Percentiles rank a stretch among this genome's conserved stretches.
phyloP scores from a whole-genome alignment of 1,140 invertebrate species.

The Stratiolaelaps scimitus region DNA sequence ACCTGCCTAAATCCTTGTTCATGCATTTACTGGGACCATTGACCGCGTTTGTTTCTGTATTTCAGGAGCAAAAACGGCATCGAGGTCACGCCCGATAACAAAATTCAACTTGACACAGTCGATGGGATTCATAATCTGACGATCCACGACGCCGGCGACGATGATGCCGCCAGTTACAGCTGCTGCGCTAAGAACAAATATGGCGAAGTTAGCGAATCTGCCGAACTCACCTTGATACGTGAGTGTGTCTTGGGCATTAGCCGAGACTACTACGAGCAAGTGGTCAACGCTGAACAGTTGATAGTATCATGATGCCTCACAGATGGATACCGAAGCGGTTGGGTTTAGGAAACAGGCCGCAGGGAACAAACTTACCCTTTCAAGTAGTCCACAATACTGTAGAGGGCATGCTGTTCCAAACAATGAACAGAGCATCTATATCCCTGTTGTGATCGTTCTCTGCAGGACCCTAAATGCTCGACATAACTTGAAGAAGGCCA shows the following conservation, averaged over 20 bases:
- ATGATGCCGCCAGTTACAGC: constrained; percentile 63
- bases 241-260: constrained; percentile 16
- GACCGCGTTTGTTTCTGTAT: not conserved
- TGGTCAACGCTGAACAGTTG: too few species aligned
- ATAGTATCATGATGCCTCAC: too few species aligned
- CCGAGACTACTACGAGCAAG: too few species aligned
- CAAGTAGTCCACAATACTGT: not conserved
- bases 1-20: too few species aligned
- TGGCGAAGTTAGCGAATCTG: constrained; percentile 39
- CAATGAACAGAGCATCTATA: not conserved
- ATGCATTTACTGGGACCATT: constrained; percentile 7
- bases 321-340: too few species aligned
- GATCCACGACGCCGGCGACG: constrained; percentile 53
- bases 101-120: constrained; percentile 52
- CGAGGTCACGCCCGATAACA: constrained; percentile 47
- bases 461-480: not conserved
- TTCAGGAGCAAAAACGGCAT: constrained; percentile 51
- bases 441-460: not conserved
- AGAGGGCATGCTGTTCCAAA: not conserved
- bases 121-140: constrained; percentile 52
- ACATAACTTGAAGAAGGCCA: too few species aligned
- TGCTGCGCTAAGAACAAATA: constrained; percentile 44
- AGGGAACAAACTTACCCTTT: not conserved
- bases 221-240: constrained; percentile 32
- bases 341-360: constrained; percentile 5